phyloP scores from a whole-genome alignment of 2,113 vertebrate species.

The Spizaetus ornatus region DNA sequence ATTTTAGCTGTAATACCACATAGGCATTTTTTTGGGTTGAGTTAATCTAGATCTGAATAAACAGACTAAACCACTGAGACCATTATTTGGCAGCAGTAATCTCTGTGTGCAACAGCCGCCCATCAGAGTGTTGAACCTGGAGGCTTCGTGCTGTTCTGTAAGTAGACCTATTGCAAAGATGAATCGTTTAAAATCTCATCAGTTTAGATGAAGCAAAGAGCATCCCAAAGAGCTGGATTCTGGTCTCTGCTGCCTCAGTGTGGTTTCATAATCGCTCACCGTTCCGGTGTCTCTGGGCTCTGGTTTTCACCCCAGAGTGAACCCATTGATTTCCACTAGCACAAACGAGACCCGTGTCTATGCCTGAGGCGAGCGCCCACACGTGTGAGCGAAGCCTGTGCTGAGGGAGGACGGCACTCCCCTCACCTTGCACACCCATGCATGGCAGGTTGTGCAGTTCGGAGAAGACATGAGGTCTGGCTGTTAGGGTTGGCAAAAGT shows the following conservation, averaged over 20 bases:
- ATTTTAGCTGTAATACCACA: background rate
- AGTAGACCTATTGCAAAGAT: background rate
- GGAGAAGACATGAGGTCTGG: background rate
- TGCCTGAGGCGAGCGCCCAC: rapidly evolving
- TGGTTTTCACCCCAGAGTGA: background rate
- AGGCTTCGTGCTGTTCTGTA: background rate
- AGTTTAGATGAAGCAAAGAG: background rate
- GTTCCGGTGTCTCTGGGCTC: background rate
- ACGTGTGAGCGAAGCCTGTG: background rate
- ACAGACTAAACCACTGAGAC: background rate
- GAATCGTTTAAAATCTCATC: background rate
- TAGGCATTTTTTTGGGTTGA: background rate
- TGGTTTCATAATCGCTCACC: background rate
- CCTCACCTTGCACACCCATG: background rate
- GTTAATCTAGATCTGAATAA: background rate
- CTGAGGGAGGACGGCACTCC: background rate
- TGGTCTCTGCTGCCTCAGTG: background rate
- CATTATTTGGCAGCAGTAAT: background rate
- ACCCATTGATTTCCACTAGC: background rate
- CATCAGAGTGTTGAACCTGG: background rate
- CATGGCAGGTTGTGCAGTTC: background rate
- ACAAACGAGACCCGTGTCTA: rapidly evolving
- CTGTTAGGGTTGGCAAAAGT: background rate
- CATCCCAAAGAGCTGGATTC: background rate
- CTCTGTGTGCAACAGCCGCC: background rate